Percentiles rank a stretch among this genome's conserved stretches.
Conservation (phyloP, 2,797 vertebrate genomes). For the Ctenopoma kingsleyae region DNA sequence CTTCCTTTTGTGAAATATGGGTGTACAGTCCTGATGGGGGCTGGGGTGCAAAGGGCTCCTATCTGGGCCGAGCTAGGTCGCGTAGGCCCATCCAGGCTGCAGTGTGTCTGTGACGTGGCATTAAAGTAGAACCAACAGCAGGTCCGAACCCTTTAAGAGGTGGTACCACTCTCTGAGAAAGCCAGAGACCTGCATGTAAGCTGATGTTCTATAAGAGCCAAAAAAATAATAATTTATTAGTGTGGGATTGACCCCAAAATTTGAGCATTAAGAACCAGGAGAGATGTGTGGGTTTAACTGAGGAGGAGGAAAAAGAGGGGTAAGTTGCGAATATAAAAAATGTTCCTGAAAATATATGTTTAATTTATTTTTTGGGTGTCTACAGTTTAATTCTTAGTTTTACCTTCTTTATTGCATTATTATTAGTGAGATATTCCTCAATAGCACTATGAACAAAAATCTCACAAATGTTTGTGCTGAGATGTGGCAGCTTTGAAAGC, state of each 20-base stretch:
- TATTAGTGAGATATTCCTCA: constrained; percentile 2
- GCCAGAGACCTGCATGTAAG: constrained; percentile 49
- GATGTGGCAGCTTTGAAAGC: constrained; percentile 39
- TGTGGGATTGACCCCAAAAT: constrained; percentile 43
- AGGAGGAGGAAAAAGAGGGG: constrained; percentile 17
- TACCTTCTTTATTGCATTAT: constrained; percentile 10
- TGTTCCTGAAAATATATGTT: constrained; percentile 8
- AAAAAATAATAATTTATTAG: constrained; percentile 57
- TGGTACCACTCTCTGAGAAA: constrained; percentile 60
- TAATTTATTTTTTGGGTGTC: neutral
- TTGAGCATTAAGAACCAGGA: constrained; percentile 33
- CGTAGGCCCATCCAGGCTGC: constrained; percentile 69
- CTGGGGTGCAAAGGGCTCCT: constrained; percentile 64
- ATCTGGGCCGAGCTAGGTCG: constrained; percentile 77
- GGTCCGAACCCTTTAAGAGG: constrained; percentile 79
- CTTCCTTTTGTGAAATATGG: constrained; percentile 38
- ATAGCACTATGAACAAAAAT: neutral
- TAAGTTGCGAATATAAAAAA: constrained; percentile 40
- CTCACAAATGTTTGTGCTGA: constrained; percentile 11
- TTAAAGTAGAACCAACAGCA: constrained; percentile 71
- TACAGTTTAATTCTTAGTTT: neutral
- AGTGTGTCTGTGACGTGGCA: constrained; percentile 81
- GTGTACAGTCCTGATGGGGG: constrained; percentile 49
- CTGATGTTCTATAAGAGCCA: constrained; percentile 50
- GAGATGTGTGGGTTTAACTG: constrained; percentile 20